Conservation (phyloP, 2,888 invertebrate species). For the Megastigmus dorsalis region DNA sequence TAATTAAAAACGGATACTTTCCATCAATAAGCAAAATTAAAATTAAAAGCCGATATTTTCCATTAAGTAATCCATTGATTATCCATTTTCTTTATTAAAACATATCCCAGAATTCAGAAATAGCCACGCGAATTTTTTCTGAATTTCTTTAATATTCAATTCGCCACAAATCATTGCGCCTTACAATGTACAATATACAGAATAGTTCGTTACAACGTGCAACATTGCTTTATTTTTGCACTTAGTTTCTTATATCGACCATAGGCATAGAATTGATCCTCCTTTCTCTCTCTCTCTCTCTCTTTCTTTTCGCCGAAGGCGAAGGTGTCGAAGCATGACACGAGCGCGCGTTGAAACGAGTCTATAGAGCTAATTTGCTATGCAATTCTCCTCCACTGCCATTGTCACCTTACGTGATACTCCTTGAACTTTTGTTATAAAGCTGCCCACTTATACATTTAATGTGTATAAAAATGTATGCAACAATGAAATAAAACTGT, state of each 20-base stretch:
- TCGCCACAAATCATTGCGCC: too few relatives aligned
- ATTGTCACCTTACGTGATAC: conserved; percentile 30
- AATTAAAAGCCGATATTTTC: too few relatives aligned
- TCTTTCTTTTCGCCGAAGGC: conserved; percentile 35
- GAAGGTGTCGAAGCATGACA: conserved; percentile 41
- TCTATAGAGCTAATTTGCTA: conserved; percentile 50
- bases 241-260: conserved; percentile 41
- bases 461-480: neutral
- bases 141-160: too few relatives aligned
- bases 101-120: too few relatives aligned
- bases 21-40: too few relatives aligned
- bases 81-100: too few relatives aligned
- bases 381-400: conserved; percentile 38
- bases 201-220: neutral
- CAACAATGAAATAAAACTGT: neutral
- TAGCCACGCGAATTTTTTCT: too few relatives aligned
- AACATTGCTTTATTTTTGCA: conserved; percentile 23
- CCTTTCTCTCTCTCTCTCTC: neutral
- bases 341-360: conserved; percentile 18
- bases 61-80: too few relatives aligned
- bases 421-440: conserved; percentile 49
- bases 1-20: too few relatives aligned
- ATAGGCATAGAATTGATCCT: conserved; percentile 29
- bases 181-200: too few relatives aligned
- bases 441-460: neutral